Conservation (phyloP, 2,113 vertebrate genomes). For the Dendrocopos noguchii region DNA sequence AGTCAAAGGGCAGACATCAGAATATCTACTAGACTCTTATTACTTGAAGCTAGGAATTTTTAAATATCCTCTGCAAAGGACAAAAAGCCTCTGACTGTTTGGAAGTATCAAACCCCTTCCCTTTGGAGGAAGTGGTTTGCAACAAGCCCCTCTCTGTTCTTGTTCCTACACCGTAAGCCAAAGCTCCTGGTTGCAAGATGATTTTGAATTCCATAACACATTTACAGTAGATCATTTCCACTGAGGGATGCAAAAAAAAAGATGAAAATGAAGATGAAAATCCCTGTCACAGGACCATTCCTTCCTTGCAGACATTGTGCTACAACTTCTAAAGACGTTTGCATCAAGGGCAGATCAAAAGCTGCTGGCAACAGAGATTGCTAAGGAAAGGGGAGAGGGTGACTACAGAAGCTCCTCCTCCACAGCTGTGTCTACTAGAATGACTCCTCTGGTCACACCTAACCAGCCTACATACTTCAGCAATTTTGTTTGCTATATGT, state of each 20-base stretch:
- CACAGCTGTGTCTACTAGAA: background rate
- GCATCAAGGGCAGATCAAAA: background rate
- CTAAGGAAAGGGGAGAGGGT: background rate
- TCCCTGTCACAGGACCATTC: background rate
- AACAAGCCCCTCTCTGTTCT: too few relatives aligned
- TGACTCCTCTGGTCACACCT: background rate
- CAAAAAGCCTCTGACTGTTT: background rate
- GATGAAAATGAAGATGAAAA: too few relatives aligned
- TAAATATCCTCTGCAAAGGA: background rate
- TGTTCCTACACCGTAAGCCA: too few relatives aligned
- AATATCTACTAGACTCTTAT: background rate
- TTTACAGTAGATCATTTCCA: background rate
- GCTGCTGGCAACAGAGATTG: background rate
- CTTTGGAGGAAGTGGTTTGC: background rate
- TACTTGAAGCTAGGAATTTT: background rate
- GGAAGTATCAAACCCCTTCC: background rate
- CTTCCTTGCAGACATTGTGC: background rate
- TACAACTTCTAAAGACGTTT: background rate
- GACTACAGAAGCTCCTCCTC: background rate
- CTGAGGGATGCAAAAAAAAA: background rate
- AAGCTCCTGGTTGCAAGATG: background rate
- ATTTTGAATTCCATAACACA: background rate
- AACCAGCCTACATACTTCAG: background rate
- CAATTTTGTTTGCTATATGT: background rate
- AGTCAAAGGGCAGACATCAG: background rate